phyloP scores from a whole-genome alignment of 2,113 vertebrate genomes.

The Ptilonorhynchus violaceus region DNA sequence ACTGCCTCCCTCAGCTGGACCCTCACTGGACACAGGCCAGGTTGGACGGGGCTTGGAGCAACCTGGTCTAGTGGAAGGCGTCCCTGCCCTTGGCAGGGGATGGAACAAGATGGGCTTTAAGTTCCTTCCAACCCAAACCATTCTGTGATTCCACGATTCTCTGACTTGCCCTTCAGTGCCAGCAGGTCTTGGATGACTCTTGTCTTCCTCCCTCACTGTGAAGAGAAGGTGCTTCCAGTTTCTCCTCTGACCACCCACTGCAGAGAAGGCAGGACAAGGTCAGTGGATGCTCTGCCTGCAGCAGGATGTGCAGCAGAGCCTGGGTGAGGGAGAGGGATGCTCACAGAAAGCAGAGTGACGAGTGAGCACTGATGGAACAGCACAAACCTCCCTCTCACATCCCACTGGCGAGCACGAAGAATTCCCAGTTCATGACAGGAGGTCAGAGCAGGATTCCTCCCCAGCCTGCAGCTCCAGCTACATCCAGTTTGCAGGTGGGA shows the following conservation, averaged over 20 bases:
- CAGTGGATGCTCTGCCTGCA: not conserved
- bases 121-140: not conserved
- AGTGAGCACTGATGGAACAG: not conserved
- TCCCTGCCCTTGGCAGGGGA: not conserved
- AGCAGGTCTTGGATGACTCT: not conserved
- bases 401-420: not conserved
- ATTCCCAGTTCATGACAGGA: not conserved
- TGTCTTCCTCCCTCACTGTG: not conserved
- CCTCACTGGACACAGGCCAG: not conserved
- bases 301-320: not conserved
- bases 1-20: not conserved
- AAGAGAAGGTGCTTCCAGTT: not conserved
- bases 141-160: not conserved
- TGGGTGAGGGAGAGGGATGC: not conserved
- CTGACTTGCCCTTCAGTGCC: not conserved
- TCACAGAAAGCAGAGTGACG: not conserved
- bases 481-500: not conserved
- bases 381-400: not conserved
- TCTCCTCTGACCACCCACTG: not conserved
- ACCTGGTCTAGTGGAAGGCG: not conserved
- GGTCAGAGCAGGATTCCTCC: not conserved
- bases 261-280: not conserved
- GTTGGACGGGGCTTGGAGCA: rapidly evolving
- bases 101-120: not conserved
- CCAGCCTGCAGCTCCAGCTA: not conserved